Evolutionary conservation across 2,888 invertebrate genomes (phyloP).

Genomic region (Lysandra bellargus): DNA sequence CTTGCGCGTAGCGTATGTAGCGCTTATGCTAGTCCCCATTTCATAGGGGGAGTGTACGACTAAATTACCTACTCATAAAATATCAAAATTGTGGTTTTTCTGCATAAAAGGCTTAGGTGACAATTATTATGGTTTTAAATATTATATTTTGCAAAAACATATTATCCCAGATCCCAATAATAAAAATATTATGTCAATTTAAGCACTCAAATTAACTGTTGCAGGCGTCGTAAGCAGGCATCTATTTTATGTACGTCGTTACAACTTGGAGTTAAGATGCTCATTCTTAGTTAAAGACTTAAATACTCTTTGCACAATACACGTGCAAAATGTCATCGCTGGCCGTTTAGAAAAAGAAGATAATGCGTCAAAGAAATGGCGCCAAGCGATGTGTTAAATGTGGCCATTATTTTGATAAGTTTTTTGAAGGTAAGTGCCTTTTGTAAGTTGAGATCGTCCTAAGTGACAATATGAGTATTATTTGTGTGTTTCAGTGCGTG

Average conservation of each 20-base stretch:
- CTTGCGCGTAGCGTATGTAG: neutral
- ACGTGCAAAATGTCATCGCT: conserved; percentile 3
- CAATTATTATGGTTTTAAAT: too few relatives aligned
- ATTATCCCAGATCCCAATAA: too few relatives aligned
- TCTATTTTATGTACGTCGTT: neutral
- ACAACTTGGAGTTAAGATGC: neutral
- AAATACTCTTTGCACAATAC: neutral
- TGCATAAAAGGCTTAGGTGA: neutral
- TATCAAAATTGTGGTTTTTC: neutral
- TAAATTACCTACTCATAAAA: too few relatives aligned
- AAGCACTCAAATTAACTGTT: neutral
- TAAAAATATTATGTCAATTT: neutral
- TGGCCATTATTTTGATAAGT: conserved; percentile 64
- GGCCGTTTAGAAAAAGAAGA: conserved; percentile 8
- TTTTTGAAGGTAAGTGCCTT: conserved; percentile 15
- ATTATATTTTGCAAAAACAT: too few relatives aligned
- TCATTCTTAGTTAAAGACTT: neutral
- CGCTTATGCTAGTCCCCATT: neutral
- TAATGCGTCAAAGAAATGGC: conserved; percentile 48
- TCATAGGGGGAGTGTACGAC: neutral
- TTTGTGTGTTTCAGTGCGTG: conserved; percentile 21
- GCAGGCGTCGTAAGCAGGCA: neutral
- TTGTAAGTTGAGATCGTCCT: conserved; percentile 22
- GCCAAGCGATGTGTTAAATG: conserved; percentile 67
- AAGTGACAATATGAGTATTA: conserved; percentile 24